phyloP scores from a whole-genome alignment of 2,797 vertebrate genomes.

The Vespertilio murinus region DNA sequence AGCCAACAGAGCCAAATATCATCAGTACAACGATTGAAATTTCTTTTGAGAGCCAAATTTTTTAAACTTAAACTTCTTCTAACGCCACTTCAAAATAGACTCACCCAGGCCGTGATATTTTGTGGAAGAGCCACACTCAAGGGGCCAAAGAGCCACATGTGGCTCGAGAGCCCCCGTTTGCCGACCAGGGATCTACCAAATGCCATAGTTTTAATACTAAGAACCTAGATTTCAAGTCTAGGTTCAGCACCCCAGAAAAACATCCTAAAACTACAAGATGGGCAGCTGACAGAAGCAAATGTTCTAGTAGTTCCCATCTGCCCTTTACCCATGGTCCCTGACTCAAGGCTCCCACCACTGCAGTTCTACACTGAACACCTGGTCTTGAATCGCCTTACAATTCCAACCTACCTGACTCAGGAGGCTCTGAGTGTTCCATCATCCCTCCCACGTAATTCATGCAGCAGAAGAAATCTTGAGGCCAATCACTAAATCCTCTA shows the following conservation, averaged over 20 bases:
- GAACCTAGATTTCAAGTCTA: not conserved
- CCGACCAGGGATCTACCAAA: not conserved
- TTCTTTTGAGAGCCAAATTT: too few species aligned
- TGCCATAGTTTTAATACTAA: not conserved
- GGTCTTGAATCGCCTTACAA: not conserved
- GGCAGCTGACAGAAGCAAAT: not conserved
- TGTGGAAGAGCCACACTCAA: too few species aligned
- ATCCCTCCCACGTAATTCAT: conserved; percentile 8
- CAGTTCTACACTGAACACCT: not conserved
- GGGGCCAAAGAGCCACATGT: too few species aligned
- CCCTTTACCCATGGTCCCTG: not conserved
- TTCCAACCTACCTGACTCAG: not conserved
- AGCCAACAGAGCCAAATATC: too few species aligned
- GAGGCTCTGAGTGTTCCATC: not conserved
- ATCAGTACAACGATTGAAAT: too few species aligned
- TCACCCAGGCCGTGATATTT: too few species aligned
- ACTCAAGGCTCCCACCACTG: not conserved
- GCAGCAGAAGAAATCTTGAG: not conserved
- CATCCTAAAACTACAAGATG: not conserved
- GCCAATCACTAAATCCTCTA: conserved; percentile 38
- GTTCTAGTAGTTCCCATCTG: not conserved
- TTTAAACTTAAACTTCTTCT: too few species aligned
- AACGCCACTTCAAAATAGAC: too few species aligned
- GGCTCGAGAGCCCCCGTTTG: too few species aligned
- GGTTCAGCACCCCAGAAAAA: not conserved